These are phyloP conservation scores for Disparrhopalites patrizii DNA, from an alignment of 2,888 invertebrate genomes.

Conservation along the genomic window DNA sequence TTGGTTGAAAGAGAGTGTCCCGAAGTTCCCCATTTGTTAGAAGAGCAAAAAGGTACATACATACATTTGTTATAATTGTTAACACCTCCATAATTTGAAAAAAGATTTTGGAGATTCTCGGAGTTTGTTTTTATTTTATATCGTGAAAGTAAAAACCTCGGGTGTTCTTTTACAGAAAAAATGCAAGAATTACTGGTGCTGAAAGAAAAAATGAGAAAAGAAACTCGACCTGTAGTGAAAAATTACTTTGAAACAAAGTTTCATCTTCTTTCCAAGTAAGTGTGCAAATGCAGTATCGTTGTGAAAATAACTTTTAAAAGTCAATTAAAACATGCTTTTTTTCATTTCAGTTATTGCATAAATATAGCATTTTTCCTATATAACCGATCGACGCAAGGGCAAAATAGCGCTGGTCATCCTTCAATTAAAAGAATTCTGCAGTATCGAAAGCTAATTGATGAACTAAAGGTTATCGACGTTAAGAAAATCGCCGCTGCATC, in stretches of 20 bases:
- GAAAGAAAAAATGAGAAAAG: slow-evolving; percentile 54
- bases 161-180: slow-evolving; percentile 50
- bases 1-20: slow-evolving; percentile 81
- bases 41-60: slow-evolving; percentile 68
- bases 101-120: not conserved
- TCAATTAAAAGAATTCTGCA: slow-evolving; percentile 78
- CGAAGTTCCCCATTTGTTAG: slow-evolving; percentile 72
- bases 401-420: slow-evolving; percentile 70
- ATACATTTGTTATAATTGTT: not conserved
- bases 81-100: too few relatives aligned
- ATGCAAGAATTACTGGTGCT: slow-evolving; percentile 60
- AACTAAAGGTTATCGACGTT: slow-evolving; percentile 54
- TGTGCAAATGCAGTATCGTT: not conserved
- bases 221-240: slow-evolving; percentile 61
- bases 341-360: slow-evolving; percentile 69
- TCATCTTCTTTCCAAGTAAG: slow-evolving; percentile 61
- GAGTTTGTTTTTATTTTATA: not conserved
- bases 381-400: slow-evolving; percentile 61
- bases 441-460: slow-evolving; percentile 69
- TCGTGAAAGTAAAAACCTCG: not conserved
- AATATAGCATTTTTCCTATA: slow-evolving; percentile 82
- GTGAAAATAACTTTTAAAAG: not conserved
- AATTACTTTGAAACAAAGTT: slow-evolving; percentile 69
- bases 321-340: slow-evolving; percentile 13
- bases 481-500: slow-evolving; percentile 12